Evolutionary conservation across 2,888 invertebrate species (phyloP), one percentile per base, ranked within the genome.

Genomic region (Chironomus tentans): DNA sequence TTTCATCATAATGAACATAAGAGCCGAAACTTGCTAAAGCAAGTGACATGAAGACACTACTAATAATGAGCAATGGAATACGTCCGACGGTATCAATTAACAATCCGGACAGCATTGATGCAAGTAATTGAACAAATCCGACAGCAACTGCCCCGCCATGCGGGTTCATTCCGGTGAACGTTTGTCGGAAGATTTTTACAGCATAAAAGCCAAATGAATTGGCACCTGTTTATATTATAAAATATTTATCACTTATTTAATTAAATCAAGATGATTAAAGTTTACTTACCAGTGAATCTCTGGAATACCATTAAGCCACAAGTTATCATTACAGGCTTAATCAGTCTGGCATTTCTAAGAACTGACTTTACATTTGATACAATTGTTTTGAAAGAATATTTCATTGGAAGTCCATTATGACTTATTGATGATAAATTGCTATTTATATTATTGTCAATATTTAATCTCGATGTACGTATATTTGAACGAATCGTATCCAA

Each of bases 231-330:
- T 10, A 4, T 38, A 1, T 6, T 6, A 4, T 38, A 38, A 38
- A 38, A 38, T 10, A 10, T 4, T 4, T 28, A 28, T 3, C 6
- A 28, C 5, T 28, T 6, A 28, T 28, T 5, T n/a, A n/a, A n/a
- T n/a, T n/a, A n/a, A n/a, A n/a, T 3, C 28, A 28, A 10, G 38
- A 38, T 38, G 15, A 38, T 18, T 56, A 46, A 38, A 18, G 10
- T 61, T 18, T 21, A 50, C 50, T 13, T 12, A 79, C 79, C 79
- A 76, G 79, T 87, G 80, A 91, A 91, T 77, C 95, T 88, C 82
- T 95, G 95, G 81, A 95, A 94, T 85, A 94, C 90, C 94, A 95
- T 95, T 78, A 95, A 86, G 21, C 92, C 91, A 81, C 94, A 91
- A 2, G 94, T 92, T 75, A 95, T 92, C 77, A 92, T 84, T 69